phyloP scores from a whole-genome alignment of 1,140 invertebrate genomes.

The Drosophila trapezifrons region DNA sequence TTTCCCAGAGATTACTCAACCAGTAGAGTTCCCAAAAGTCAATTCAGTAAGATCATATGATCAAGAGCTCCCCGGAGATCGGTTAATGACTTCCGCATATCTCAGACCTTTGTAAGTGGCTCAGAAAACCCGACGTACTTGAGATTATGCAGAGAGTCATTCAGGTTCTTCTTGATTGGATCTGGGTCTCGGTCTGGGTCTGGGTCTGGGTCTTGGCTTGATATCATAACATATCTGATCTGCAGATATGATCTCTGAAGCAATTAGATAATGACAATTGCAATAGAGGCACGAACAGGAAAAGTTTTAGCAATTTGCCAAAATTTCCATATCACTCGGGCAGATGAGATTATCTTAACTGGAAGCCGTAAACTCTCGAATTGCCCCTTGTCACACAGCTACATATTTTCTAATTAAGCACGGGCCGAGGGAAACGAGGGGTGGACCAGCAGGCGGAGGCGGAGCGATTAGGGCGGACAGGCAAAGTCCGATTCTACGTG shows the following conservation, averaged over 20 bases:
- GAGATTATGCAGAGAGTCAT: conserved; percentile 61
- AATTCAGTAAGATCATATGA: conserved; percentile 18
- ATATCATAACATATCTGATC: background rate
- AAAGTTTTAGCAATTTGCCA: conserved; percentile 60
- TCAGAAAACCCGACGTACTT: conserved; percentile 60
- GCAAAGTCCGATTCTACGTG: conserved; percentile 43
- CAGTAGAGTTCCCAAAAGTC: conserved; percentile 29
- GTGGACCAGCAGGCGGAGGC: conserved; percentile 9
- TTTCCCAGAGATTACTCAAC: conserved; percentile 27
- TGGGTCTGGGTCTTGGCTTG: background rate
- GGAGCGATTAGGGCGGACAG: conserved; percentile 44
- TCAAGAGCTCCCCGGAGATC: conserved; percentile 17
- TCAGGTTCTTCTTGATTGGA: conserved; percentile 24
- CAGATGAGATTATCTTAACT: conserved; percentile 56
- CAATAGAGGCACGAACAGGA: conserved; percentile 30
- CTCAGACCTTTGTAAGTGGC: conserved; percentile 25
- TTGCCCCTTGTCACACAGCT: conserved; percentile 41
- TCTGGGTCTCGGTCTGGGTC: conserved; percentile 3
- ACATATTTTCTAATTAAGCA: conserved; percentile 69
- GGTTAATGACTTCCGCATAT: conserved; percentile 63
- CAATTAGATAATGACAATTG: conserved; percentile 54
- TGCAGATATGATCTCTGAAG: conserved; percentile 42
- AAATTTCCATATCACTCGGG: conserved; percentile 56
- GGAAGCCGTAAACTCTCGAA: conserved; percentile 61
- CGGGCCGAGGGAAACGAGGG: conserved; percentile 22